These are phyloP conservation scores for Pipra filicauda DNA, from an alignment of 2,113 vertebrate species.

Conservation along the genomic window DNA sequence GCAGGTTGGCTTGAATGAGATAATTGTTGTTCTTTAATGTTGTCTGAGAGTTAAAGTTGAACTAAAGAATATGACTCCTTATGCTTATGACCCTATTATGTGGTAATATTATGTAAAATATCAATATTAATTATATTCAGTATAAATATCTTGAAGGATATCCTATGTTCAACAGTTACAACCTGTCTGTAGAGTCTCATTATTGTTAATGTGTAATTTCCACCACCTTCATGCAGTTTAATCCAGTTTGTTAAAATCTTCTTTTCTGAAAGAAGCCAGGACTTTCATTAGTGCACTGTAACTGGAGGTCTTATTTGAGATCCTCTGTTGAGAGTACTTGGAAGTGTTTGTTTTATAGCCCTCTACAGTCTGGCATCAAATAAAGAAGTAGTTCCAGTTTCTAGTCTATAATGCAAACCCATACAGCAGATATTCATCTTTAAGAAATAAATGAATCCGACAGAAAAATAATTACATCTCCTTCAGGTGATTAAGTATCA, in stretches of 20 bases:
- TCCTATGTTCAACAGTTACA: not conserved
- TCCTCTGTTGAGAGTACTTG: not conserved
- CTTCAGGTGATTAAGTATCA: not conserved
- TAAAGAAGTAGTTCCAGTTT: not conserved
- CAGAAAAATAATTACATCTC: not conserved
- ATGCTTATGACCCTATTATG: not conserved
- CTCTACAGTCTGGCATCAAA: not conserved
- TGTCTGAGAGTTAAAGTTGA: not conserved
- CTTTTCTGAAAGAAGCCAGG: not conserved
- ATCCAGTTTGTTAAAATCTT: not conserved
- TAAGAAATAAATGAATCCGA: not conserved
- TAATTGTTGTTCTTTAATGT: not conserved
- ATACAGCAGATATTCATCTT: not conserved
- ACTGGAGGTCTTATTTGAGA: not conserved
- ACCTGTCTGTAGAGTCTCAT: not conserved
- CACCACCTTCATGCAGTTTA: not conserved
- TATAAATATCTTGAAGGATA: not conserved
- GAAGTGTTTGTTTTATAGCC: not conserved
- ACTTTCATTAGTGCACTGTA: not conserved
- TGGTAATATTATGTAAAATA: not conserved
- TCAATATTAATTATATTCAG: not conserved
- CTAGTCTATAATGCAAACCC: not conserved
- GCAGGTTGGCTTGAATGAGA: not conserved
- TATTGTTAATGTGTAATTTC: not conserved
- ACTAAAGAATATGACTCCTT: not conserved